Evolutionary conservation across 2,797 vertebrate species (phyloP), one percentile per base, ranked within the genome.

Genomic region (Danio jaintianensis): DNA sequence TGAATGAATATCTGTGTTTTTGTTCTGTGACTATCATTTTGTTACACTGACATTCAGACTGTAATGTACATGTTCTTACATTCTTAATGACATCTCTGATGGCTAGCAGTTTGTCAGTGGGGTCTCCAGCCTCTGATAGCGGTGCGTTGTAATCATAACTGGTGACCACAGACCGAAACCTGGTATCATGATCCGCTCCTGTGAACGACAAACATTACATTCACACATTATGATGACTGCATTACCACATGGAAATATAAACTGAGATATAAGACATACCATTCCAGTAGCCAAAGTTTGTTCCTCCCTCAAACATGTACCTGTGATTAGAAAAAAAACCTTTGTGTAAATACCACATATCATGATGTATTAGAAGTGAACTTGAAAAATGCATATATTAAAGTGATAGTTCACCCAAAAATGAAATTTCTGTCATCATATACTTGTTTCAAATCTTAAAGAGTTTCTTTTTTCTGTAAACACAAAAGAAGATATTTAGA

Each of bases 271-370:
- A 48, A 45, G 61, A 45, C 38, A 85, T 89, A 99, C 97, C 98
- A 0, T 96, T 99, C 98, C 98, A 99, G 90, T 97, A 99, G 83
- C 95, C 98, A 56, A 99, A 99, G 91, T 98, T 99, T 0, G 96
- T 98, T 59, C 98, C 97, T 75, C 98, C 98, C 45, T 98, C 97
- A 92, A 99, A 99, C 97, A 99, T 99, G 90, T 99, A 99, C 97
- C 98, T 99, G 86, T 0, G 3, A 59, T 68, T 48, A 88, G 61
- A 81, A 69, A 29, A 20, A 5, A 4, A 13, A 4, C 13, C n/a
- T 40, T 48, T 42, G 10, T 50, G 6, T 0, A 9, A 75, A n/a
- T 15, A 52, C 6, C 2, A 38, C 18, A 52, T 42, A 55, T 50
- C 29, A 75, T 20, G 7, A 63, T 4, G 18, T 1, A 22, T 45